Conservation (phyloP, 1,140 invertebrate genomes). For the Brachionus angularis region DNA sequence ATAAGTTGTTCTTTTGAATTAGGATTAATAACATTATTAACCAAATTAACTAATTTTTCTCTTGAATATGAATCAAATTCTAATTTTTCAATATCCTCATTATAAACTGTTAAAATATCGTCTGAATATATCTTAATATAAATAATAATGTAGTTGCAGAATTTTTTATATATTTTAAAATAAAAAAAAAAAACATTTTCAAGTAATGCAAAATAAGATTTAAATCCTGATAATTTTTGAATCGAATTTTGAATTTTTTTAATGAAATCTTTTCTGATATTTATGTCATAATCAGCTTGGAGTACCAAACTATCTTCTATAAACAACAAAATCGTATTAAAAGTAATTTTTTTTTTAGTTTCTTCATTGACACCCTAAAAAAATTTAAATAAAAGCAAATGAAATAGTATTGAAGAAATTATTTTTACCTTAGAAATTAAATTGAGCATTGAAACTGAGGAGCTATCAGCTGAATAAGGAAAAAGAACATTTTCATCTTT, state of each 20-base stretch:
- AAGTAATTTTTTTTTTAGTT: slow-evolving; percentile 21
- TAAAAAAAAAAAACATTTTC: slow-evolving; percentile 19
- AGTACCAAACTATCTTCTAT: background rate
- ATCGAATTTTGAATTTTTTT: slow-evolving; percentile 3
- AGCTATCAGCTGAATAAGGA: slow-evolving; percentile 27
- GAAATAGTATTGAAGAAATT: background rate
- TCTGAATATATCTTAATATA: background rate
- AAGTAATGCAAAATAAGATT: slow-evolving; percentile 24
- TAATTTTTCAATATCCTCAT: background rate
- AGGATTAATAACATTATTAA: slow-evolving; percentile 8
- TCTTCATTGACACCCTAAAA: slow-evolving; percentile 11
- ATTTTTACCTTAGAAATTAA: slow-evolving; percentile 19
- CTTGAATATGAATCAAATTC: background rate
- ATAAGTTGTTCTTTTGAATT: slow-evolving; percentile 36
- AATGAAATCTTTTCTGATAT: background rate
- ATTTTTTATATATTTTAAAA: background rate
- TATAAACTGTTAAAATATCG: background rate
- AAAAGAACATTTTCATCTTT: slow-evolving; percentile 33
- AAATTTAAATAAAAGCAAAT: background rate
- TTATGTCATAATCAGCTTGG: background rate
- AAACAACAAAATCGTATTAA: background rate
- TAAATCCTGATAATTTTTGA: background rate
- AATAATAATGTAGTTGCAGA: background rate
- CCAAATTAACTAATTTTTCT: slow-evolving; percentile 10
- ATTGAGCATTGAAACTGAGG: background rate